Evolutionary conservation across 2,888 invertebrate species (phyloP).

Genomic region (Troides aeacus): DNA sequence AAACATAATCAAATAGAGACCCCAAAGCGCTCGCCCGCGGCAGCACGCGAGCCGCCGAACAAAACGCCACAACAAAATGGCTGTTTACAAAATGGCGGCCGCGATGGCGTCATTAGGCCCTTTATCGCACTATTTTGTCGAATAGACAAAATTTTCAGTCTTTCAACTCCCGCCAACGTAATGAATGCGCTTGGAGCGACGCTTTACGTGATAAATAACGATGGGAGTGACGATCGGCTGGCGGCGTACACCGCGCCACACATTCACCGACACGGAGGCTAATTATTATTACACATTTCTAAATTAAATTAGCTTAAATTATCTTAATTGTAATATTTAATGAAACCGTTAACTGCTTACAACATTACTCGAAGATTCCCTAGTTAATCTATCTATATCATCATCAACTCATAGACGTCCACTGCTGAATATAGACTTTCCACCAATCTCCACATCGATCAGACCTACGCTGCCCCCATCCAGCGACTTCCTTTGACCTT

Average conservation of each 20-base stretch:
- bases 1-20: constrained; percentile 41
- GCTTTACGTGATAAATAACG: constrained; percentile 63
- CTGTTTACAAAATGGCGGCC: constrained; percentile 57
- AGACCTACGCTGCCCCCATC: too few relatives aligned
- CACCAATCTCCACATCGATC: too few relatives aligned
- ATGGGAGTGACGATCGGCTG: constrained; percentile 51
- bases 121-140: constrained; percentile 77
- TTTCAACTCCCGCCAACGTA: constrained; percentile 71
- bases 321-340: too few relatives aligned
- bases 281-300: too few relatives aligned
- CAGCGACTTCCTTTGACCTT: too few relatives aligned
- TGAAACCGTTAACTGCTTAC: too few relatives aligned
- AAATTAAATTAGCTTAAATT: too few relatives aligned
- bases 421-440: too few relatives aligned
- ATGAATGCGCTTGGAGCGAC: constrained; percentile 68
- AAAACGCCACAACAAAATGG: constrained; percentile 69
- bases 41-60: constrained; percentile 47
- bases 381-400: too few relatives aligned
- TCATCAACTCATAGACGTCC: too few relatives aligned
- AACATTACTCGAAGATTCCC: too few relatives aligned
- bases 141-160: constrained; percentile 77
- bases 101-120: constrained; percentile 72
- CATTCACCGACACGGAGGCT: too few relatives aligned
- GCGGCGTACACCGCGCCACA: constrained; percentile 34
- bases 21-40: constrained; percentile 52